Base-by-base conservation (phyloP, 1,140 invertebrate species). In the Drosophila sproati region DNA sequence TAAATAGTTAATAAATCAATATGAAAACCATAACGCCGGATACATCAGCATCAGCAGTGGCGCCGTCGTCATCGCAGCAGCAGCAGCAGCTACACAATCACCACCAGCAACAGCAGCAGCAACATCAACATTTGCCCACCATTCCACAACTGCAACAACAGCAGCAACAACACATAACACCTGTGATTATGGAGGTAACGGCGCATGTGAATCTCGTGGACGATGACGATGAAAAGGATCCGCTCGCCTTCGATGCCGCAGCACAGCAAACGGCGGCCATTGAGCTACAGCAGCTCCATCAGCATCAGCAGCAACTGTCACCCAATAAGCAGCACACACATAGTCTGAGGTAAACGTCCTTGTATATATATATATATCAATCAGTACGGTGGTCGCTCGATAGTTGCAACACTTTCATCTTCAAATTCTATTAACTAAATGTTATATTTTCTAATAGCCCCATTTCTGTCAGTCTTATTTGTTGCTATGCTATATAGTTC, bases 151-250 rank as follows among this genome's bases (percentile, higher is more conserved):
- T 61, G 39, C 45, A 35, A 7, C 54, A 62, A 5, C 64, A 68
- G 4, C 70, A 55, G 39, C 67, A 76, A 37, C 66, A 78, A 77
- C 54, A 70, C 34, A 56, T 63, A 52, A 64, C 77, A 67, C 77
- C 67, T 35, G 63, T 85, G 37, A 88, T 88, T 73, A 89, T 89
- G 85, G 85, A 89, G 80, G 50, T 80, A 61, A 62, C 82, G 67
- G 77, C 73, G 61, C 89, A 91, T 64, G 88, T 92, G 48, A 92
- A 92, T 70, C 91, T 92, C 52, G 82, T 92, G 47, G 88, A 92
- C 67, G 86, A 92, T 68, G 78, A 83, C 12, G 91, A 92, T 31
- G 91, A 92, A 70, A 91, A 91, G 62, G 91, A 92, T 87, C 91
- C 91, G 6, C 56, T 92, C 52, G 91, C 91, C 4, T 74, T 92